Conservation (phyloP, 2,888 invertebrate genomes). For the Congeria kusceri region DNA sequence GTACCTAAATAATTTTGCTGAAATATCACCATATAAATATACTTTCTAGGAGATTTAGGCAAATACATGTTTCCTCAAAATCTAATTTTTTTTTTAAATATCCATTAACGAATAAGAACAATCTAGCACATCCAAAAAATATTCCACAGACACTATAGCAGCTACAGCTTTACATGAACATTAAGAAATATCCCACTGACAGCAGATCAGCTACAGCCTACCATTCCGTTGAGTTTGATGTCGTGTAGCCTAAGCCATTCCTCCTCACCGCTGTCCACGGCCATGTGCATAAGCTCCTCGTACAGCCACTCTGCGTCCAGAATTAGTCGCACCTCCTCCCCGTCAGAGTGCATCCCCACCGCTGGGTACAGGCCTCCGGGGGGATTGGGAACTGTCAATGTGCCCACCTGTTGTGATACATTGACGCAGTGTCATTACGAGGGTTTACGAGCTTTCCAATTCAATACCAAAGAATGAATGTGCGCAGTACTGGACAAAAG, state of each 20-base stretch:
- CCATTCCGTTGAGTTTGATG: constrained; percentile 86
- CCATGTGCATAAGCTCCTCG: constrained; percentile 86
- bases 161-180: no score
- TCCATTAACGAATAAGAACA: not conserved
- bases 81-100: no score
- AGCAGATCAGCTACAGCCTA: constrained; percentile 60
- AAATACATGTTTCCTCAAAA: no score
- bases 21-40: no score
- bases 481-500: no score
- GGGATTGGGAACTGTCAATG: constrained; percentile 76
- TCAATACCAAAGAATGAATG: not conserved
- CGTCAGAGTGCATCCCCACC: constrained; percentile 85
- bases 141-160: no score
- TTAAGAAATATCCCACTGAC: no score
- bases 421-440: no score
- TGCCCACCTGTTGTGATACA: constrained; percentile 76
- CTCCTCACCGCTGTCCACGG: constrained; percentile 86
- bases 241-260: constrained; percentile 87
- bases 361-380: constrained; percentile 85
- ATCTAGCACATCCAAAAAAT: no score
- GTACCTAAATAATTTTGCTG: no score
- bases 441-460: no score
- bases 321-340: constrained; percentile 85
- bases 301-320: constrained; percentile 84
- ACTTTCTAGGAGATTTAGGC: no score